Conservation (phyloP, 2,797 vertebrate species). For the Acipenser ruthenus region DNA sequence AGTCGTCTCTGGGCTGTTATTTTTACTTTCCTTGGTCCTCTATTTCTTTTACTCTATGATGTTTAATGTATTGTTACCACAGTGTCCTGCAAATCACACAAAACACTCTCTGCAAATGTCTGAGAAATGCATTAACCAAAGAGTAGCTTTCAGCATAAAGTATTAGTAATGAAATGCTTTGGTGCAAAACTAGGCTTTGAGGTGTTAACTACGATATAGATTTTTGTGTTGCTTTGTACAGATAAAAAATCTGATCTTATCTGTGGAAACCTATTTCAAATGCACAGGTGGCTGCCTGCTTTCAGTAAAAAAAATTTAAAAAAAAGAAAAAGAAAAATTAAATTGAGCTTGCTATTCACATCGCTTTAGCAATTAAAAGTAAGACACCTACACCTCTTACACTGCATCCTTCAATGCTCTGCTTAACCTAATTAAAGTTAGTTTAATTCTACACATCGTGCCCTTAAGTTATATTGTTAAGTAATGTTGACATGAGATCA, state of each 20-base stretch:
- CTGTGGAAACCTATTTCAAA: not conserved
- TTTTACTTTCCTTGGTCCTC: too few species aligned
- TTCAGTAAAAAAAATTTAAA: not conserved
- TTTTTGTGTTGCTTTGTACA: constrained; percentile 58
- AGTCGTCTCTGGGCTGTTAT: too few species aligned
- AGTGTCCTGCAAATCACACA: too few species aligned
- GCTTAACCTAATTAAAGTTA: too few species aligned
- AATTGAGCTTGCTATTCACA: not conserved
- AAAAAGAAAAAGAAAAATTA: not conserved
- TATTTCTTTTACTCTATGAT: too few species aligned
- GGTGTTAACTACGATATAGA: constrained; percentile 62
- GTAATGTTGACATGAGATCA: too few species aligned
- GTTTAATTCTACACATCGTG: too few species aligned
- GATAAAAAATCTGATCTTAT: constrained; percentile 25
- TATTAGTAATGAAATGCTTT: not conserved
- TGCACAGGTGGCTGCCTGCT: not conserved
- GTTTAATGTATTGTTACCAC: too few species aligned
- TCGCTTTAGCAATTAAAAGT: not conserved
- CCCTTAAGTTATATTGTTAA: too few species aligned
- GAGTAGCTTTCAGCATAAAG: not conserved
- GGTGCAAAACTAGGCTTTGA: constrained; percentile 31
- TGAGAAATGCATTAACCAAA: too few species aligned
- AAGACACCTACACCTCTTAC: not conserved
- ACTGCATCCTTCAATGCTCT: not conserved
- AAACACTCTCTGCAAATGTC: too few species aligned